A percentile compares a stretch with the other conserved stretches of the same genome.
phyloP scores from a whole-genome alignment of 1,140 invertebrate genomes.

The Drosophila pachea region DNA sequence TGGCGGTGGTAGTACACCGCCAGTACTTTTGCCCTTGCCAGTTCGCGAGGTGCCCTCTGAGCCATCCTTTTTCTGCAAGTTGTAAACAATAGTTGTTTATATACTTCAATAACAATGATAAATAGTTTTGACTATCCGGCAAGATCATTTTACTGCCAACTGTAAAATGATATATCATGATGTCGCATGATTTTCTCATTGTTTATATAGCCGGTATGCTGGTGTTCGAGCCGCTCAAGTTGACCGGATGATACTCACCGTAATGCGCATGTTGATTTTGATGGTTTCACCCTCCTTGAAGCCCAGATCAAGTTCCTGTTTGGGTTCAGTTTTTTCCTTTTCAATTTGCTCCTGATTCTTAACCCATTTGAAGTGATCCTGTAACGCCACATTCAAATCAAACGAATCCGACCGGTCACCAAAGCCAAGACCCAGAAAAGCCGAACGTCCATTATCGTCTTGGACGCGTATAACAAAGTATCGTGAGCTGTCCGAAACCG shows the following conservation, averaged over 20 bases:
- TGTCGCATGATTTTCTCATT: neutral
- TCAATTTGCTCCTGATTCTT: slow-evolving; percentile 94
- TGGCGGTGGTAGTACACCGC: slow-evolving; percentile 71
- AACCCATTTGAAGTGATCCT: slow-evolving; percentile 99
- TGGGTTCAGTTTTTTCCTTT: slow-evolving; percentile 87
- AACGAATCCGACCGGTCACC: slow-evolving; percentile 99
- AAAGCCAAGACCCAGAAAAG: slow-evolving; percentile 99
- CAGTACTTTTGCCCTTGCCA: slow-evolving; percentile 81
- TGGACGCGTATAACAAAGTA: slow-evolving; percentile 98
- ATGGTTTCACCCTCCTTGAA: slow-evolving; percentile 99
- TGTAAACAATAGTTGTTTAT: neutral
- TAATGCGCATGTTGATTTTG: slow-evolving; percentile 99
- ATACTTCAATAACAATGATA: no score
- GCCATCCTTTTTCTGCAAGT: slow-evolving; percentile 91
- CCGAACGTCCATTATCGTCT: slow-evolving; percentile 95
- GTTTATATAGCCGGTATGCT: neutral
- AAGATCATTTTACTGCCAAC: no score
- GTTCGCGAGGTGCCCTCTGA: slow-evolving; percentile 84
- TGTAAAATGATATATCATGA: no score
- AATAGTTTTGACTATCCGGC: no score
- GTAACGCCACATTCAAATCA: slow-evolving; percentile 98
- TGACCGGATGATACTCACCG: slow-evolving; percentile 84
- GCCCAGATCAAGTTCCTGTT: slow-evolving; percentile 94
- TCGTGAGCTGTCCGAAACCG: slow-evolving; percentile 97
- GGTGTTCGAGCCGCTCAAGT: no score